These are phyloP conservation scores for Orussus abietinus DNA, from an alignment of 1,140 invertebrate genomes.

Conservation along the genomic window DNA sequence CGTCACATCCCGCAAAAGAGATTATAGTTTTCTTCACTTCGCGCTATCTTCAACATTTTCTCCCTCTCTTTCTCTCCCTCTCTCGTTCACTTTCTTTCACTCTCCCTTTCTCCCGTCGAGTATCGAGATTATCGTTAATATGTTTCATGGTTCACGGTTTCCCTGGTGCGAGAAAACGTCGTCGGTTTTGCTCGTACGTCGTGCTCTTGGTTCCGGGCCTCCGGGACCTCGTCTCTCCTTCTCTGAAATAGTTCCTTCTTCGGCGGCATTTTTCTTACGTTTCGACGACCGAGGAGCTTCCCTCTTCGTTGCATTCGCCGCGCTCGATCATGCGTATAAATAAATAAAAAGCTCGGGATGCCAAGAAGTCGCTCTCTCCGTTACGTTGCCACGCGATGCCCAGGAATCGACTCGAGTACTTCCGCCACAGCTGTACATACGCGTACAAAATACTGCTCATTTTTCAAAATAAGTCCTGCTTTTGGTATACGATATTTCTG, in stretches of 20 bases:
- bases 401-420: conserved; percentile 8
- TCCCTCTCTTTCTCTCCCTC: conserved; percentile 4
- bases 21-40: too few species aligned
- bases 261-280: background rate
- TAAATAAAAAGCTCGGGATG: conserved; percentile 25
- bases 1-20: too few species aligned
- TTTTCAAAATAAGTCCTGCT: conserved; percentile 16
- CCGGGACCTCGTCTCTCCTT: background rate
- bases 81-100: conserved; percentile 3
- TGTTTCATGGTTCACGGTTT: conserved; percentile 22
- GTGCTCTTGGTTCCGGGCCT: conserved; percentile 5
- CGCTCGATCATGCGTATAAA: conserved; percentile 26
- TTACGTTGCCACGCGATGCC: conserved; percentile 11
- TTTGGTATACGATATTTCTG: conserved; percentile 14
- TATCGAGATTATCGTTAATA: conserved; percentile 18
- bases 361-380: background rate
- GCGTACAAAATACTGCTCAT: conserved; percentile 12
- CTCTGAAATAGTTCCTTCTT: conserved; percentile 8
- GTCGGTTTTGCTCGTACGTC: conserved; percentile 14
- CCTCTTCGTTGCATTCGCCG: conserved; percentile 3
- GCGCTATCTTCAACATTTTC: too few species aligned
- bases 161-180: conserved; percentile 17
- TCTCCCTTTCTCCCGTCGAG: too few species aligned
- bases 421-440: too few species aligned
- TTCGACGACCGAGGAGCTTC: background rate